Evolutionary conservation across 2,113 vertebrate species (phyloP).

Genomic region (Caranx ignobilis): DNA sequence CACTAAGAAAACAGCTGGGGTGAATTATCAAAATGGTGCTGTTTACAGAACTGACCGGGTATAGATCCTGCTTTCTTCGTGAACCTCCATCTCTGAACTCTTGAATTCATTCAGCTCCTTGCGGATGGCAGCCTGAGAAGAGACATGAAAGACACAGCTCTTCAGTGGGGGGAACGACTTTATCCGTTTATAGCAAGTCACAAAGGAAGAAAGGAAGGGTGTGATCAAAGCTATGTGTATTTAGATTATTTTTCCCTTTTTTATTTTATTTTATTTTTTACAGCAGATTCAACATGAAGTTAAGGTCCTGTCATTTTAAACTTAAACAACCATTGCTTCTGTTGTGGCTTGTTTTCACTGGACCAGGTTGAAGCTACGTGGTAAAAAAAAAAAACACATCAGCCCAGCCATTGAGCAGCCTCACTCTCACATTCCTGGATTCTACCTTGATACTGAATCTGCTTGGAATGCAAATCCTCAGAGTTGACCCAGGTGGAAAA

Average conservation of each 20-base stretch:
- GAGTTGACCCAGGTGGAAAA: conserved; percentile 2
- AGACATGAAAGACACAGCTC: conserved; percentile 33
- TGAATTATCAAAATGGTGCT: conserved; percentile 17
- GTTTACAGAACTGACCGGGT: conserved; percentile 86
- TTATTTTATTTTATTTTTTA: too few species aligned
- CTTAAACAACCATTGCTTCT: not conserved
- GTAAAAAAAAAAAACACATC: not conserved
- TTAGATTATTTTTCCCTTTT: not conserved
- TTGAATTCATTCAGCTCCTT: conserved; percentile 99
- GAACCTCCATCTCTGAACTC: conserved; percentile 98
- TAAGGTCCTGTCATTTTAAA: not conserved
- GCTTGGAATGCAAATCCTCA: conserved; percentile 62
- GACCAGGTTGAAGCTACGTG: conserved; percentile 31
- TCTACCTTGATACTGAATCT: conserved; percentile 34
- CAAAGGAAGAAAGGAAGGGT: not conserved
- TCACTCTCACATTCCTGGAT: conserved; percentile 41
- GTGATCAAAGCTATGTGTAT: conserved; percentile 6
- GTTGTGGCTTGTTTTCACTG: conserved; percentile 9
- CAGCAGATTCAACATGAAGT: not conserved
- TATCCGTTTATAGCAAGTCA: not conserved
- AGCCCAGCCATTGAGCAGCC: conserved; percentile 2
- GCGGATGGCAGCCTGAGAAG: conserved; percentile 92
- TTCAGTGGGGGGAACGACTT: not conserved
- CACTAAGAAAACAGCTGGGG: not conserved
- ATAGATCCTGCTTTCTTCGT: conserved; percentile 94